These are phyloP conservation scores for Coreoperca whiteheadi DNA, from an alignment of 2,113 vertebrate genomes.

Conservation along the genomic window DNA sequence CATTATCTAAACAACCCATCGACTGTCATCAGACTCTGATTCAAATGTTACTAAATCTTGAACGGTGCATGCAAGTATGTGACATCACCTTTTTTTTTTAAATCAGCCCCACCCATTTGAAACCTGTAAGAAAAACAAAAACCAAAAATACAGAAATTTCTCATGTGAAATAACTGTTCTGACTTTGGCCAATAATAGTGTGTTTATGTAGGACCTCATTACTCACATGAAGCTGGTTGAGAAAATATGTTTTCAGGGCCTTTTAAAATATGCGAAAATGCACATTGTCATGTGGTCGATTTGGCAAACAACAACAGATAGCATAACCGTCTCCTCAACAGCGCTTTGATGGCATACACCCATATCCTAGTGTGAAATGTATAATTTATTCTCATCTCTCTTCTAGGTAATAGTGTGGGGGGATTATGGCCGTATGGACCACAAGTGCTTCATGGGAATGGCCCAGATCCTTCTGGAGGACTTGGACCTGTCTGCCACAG, in stretches of 20 bases:
- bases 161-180: background rate
- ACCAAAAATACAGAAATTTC: background rate
- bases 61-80: no score
- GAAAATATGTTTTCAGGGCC: background rate
- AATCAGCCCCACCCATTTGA: background rate
- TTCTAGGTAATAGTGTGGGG: constrained; percentile 97
- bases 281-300: background rate
- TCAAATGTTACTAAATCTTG: no score
- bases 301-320: background rate
- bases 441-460: constrained; percentile 99
- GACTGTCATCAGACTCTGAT: background rate
- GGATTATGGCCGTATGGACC: constrained; percentile 98
- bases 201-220: no score
- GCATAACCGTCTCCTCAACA: background rate
- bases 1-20: background rate
- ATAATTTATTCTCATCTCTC: background rate
- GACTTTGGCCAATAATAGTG: background rate
- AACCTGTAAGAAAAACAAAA: no score
- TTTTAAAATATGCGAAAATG: background rate
- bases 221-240: background rate
- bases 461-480: constrained; percentile 98
- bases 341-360: background rate
- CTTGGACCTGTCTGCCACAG: constrained; percentile 91
- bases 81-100: background rate
- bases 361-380: background rate